Conservation (phyloP, 2,797 vertebrate species). For the Spinus olivaceus region DNA sequence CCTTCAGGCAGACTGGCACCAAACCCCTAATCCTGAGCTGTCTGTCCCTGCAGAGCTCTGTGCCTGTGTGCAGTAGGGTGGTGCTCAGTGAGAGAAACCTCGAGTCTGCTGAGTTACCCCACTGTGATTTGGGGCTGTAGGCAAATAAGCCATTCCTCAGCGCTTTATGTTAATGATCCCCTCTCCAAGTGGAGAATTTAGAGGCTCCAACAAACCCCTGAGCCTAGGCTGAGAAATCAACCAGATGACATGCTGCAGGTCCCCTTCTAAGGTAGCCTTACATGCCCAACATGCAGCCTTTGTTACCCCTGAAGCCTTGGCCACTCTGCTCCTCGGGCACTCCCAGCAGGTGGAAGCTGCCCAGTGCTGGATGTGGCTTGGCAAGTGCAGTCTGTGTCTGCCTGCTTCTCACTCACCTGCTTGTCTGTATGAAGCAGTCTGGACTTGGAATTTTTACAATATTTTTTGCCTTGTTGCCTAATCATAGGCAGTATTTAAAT, state of each 20-base stretch:
- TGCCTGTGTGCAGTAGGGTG: background rate
- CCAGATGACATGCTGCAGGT: background rate
- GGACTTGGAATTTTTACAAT: background rate
- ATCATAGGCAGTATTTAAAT: background rate
- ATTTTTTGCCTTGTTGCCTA: background rate
- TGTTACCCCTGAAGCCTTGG: fast-evolving
- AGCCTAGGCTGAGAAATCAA: background rate
- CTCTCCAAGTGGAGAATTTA: background rate
- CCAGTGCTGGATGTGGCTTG: background rate
- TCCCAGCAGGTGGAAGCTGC: background rate
- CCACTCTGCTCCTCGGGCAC: background rate
- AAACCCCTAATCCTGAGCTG: background rate
- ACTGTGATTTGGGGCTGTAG: fast-evolving
- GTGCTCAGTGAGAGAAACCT: background rate
- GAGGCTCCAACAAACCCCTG: background rate
- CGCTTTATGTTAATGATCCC: background rate
- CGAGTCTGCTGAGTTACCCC: background rate
- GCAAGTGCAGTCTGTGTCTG: background rate
- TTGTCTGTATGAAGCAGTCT: background rate
- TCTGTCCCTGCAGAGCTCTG: background rate
- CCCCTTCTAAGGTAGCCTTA: background rate
- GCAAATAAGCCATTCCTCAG: background rate
- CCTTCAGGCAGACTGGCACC: background rate
- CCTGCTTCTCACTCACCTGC: background rate
- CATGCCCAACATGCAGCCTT: background rate